phyloP scores from a whole-genome alignment of 2,797 vertebrate species.

The Pangasius mekongensis region DNA sequence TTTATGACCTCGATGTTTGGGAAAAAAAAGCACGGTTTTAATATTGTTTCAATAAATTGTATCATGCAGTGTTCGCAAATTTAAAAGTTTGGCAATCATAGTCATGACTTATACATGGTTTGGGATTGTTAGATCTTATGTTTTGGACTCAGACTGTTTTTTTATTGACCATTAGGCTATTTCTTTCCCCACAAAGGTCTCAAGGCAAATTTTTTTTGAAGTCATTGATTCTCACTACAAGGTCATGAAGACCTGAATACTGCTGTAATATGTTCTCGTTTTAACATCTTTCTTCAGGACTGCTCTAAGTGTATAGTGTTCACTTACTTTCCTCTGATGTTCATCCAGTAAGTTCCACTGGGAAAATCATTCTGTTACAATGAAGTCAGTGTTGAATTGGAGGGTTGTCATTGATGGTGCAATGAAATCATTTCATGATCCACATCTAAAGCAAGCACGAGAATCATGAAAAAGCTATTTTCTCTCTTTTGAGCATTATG shows the following conservation, averaged over 20 bases:
- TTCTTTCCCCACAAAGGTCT: neutral
- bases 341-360: slow-evolving; percentile 23
- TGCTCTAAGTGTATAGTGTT: slow-evolving; percentile 38
- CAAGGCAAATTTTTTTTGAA: neutral
- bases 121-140: neutral
- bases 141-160: neutral
- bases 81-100: neutral
- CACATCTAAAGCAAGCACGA: neutral
- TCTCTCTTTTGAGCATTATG: slow-evolving; percentile 30
- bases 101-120: neutral
- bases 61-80: neutral
- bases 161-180: neutral
- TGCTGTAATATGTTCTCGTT: slow-evolving; percentile 34
- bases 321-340: slow-evolving; percentile 40
- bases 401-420: neutral
- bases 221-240: slow-evolving; percentile 18
- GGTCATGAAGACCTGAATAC: slow-evolving; percentile 38
- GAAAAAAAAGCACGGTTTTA: neutral
- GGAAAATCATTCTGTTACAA: slow-evolving; percentile 41
- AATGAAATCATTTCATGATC: slow-evolving; percentile 18
- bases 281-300: neutral
- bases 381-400: neutral
- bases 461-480: slow-evolving; percentile 21
- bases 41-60: neutral
- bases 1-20: too few relatives aligned